A percentile compares a stretch with the other conserved stretches of the same genome.
Conservation (phyloP, 2,797 vertebrate species). For the Trichosurus vulpecula region DNA sequence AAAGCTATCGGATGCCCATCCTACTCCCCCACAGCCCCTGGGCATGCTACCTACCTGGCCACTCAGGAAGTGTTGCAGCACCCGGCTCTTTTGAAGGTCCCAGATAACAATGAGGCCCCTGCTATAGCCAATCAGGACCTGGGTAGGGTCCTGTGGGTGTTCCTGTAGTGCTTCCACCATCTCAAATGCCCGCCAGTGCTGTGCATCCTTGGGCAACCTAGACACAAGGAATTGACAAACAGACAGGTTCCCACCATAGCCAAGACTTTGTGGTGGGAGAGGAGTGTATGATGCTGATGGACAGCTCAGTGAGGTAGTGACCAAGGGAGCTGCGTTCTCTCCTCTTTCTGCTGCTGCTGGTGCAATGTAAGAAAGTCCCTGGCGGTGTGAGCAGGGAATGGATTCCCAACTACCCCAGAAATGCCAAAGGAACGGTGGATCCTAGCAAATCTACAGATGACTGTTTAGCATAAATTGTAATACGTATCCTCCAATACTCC, state of each 20-base stretch:
- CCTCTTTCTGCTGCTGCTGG: background rate
- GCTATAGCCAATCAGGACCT: slow-evolving; percentile 94
- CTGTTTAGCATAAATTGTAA: background rate
- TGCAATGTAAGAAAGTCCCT: background rate
- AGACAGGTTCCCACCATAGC: background rate
- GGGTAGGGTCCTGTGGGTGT: slow-evolving; percentile 89
- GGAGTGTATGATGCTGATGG: background rate
- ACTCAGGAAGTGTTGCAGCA: slow-evolving; percentile 90
- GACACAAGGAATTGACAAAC: background rate
- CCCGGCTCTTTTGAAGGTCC: slow-evolving; percentile 88
- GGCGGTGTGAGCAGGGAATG: background rate
- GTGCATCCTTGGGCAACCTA: slow-evolving; percentile 93
- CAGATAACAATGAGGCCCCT: slow-evolving; percentile 94
- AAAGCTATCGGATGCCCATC: background rate
- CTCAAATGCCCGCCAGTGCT: slow-evolving; percentile 91
- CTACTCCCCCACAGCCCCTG: background rate
- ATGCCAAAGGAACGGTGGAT: background rate
- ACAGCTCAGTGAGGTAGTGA: background rate
- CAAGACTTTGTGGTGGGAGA: background rate
- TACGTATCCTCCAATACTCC: background rate
- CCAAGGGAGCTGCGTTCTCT: background rate
- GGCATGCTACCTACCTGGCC: slow-evolving; percentile 88
- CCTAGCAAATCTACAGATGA: background rate
- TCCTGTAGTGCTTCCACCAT: slow-evolving; percentile 94
- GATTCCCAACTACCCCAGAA: background rate